These are phyloP conservation scores for Teleogryllus occipitalis DNA, from an alignment of 1,140 invertebrate species.

Conservation along the genomic window DNA sequence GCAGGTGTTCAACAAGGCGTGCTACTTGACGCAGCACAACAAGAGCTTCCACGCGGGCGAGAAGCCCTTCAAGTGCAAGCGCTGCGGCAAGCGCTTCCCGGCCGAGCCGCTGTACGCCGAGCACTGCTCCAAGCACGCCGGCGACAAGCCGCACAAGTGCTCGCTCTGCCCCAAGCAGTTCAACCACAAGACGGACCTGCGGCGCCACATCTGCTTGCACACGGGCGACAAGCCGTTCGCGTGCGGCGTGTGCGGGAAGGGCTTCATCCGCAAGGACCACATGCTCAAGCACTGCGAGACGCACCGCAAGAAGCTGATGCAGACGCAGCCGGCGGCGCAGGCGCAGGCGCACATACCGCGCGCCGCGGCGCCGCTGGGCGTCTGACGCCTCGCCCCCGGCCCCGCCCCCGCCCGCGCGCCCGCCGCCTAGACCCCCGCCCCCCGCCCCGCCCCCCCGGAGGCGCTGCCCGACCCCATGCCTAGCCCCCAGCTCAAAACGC, in stretches of 20 bases:
- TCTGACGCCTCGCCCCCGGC: neutral
- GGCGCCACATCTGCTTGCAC: conserved; percentile 80
- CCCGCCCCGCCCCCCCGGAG: no score
- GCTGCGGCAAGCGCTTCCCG: conserved; percentile 76
- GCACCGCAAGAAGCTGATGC: conserved; percentile 48
- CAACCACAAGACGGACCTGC: conserved; percentile 84
- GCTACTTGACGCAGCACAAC: conserved; percentile 82
- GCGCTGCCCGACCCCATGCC: no score
- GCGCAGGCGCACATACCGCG: neutral
- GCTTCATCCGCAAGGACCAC: conserved; percentile 89
- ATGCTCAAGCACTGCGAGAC: conserved; percentile 88
- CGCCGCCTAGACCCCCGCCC: neutral
- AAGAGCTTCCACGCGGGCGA: conserved; percentile 80
- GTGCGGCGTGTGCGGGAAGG: conserved; percentile 74
- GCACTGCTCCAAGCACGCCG: conserved; percentile 67
- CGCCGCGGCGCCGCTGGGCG: neutral
- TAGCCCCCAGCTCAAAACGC: no score
- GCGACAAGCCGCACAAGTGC: conserved; percentile 84
- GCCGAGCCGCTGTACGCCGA: conserved; percentile 50
- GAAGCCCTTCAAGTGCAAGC: conserved; percentile 73
- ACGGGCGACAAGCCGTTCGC: conserved; percentile 71
- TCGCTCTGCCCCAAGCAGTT: conserved; percentile 80
- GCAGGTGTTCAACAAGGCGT: conserved; percentile 66
- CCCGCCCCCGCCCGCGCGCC: no score
- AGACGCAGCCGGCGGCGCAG: neutral